These are phyloP conservation scores for Apis dorsata DNA, from an alignment of 1,140 invertebrate genomes.

Conservation along the genomic window DNA sequence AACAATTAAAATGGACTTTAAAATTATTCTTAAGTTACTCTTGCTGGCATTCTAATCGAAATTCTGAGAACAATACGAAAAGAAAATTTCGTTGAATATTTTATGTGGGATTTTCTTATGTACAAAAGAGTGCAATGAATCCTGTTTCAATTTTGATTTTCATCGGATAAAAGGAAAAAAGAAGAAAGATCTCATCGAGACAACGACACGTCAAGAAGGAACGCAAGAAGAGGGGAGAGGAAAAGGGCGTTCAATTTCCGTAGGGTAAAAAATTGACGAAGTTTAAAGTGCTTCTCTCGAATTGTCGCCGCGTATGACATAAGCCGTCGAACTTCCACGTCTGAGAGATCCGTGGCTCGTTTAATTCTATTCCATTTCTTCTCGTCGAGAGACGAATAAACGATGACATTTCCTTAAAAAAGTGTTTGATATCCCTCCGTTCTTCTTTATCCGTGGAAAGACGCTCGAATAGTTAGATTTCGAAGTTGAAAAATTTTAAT, in stretches of 20 bases:
- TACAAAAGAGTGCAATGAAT: background rate
- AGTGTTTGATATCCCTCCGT: background rate
- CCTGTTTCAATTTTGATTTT: slow-evolving; percentile 1
- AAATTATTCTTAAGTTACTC: too few species aligned
- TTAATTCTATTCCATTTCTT: slow-evolving; percentile 19
- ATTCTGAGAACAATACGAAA: too few species aligned
- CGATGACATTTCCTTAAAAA: background rate
- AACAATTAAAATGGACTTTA: too few species aligned
- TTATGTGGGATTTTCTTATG: too few species aligned
- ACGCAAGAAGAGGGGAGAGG: background rate
- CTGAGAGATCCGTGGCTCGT: background rate
- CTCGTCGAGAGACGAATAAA: slow-evolving; percentile 1
- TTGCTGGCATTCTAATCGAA: too few species aligned
- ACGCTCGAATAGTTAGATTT: background rate
- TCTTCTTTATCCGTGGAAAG: background rate
- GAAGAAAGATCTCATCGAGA: background rate
- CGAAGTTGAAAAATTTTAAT: background rate
- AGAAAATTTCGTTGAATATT: too few species aligned
- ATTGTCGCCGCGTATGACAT: slow-evolving; percentile 20
- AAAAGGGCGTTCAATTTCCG: slow-evolving; percentile 35
- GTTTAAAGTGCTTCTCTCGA: slow-evolving; percentile 24
- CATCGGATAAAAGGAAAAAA: background rate
- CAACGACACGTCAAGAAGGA: background rate
- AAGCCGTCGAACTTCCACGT: slow-evolving; percentile 24
- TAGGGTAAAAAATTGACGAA: slow-evolving; percentile 38